Conservation (phyloP, 2,113 vertebrate genomes). For the Uropsilus gracilis region DNA sequence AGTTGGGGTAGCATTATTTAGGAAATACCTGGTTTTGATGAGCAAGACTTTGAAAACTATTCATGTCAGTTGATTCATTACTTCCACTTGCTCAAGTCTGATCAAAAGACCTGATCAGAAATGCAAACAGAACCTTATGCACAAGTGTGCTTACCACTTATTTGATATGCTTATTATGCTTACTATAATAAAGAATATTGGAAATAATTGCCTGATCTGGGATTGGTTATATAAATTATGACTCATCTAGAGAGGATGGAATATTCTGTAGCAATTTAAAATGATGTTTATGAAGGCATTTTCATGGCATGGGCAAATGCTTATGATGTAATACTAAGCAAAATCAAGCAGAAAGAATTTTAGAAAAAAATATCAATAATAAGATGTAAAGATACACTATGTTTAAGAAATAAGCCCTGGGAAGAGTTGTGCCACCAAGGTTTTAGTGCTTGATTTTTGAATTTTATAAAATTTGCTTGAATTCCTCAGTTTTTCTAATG, state of each 20-base stretch:
- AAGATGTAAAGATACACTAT: constrained; percentile 34
- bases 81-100: not conserved
- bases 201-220: constrained; percentile 54
- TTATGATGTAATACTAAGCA: constrained; percentile 2
- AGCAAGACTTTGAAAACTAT: not conserved
- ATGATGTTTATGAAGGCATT: constrained; percentile 50
- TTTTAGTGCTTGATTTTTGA: not conserved
- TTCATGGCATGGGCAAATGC: constrained; percentile 22
- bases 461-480: constrained; percentile 38
- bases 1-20: not conserved
- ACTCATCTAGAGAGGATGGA: constrained; percentile 35
- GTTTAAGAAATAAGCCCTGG: constrained; percentile 29
- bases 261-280: constrained; percentile 53
- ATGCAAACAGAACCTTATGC: not conserved
- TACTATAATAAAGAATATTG: constrained; percentile 19
- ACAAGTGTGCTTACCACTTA: not conserved
- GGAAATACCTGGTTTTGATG: not conserved
- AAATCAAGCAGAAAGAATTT: constrained; percentile 67
- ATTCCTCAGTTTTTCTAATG: not conserved
- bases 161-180: not conserved
- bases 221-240: constrained; percentile 61
- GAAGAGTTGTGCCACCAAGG: not conserved
- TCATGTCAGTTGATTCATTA: not conserved
- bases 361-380: constrained; percentile 32
- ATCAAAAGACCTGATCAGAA: constrained; percentile 12